Evolutionary conservation across 2,888 invertebrate species (phyloP).

Genomic region (Drosophila maculinotata): DNA sequence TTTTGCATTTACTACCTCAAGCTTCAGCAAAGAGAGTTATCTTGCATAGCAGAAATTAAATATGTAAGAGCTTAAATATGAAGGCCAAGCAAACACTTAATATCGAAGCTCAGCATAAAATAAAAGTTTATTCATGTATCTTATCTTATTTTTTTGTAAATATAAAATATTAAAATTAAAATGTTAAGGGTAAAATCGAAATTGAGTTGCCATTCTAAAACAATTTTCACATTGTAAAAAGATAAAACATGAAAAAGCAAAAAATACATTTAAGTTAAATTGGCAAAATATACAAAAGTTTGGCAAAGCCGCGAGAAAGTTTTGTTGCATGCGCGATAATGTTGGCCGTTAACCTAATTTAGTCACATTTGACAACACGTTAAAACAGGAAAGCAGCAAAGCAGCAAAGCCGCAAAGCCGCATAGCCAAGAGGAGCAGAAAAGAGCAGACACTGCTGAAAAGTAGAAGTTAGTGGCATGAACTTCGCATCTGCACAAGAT

Average conservation of each 20-base stretch:
- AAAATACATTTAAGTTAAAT: conserved; percentile 9
- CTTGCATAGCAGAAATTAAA: background rate
- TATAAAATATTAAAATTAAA: background rate
- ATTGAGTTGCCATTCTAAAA: background rate
- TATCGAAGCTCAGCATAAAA: too few species aligned
- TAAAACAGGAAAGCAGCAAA: conserved; percentile 54
- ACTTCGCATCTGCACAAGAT: conserved; percentile 54
- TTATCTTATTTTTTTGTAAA: too few species aligned
- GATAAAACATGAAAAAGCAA: too few species aligned
- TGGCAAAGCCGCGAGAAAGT: conserved; percentile 44
- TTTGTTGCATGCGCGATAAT: conserved; percentile 69
- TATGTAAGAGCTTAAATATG: too few species aligned
- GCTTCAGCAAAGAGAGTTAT: conserved; percentile 4
- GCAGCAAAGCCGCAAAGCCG: conserved; percentile 18
- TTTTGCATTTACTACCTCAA: conserved; percentile 1
- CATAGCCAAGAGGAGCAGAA: conserved; percentile 4
- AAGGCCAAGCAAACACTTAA: too few species aligned
- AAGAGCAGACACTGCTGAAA: conserved; percentile 30
- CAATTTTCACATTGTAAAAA: conserved; percentile 3
- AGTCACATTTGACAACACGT: conserved; percentile 82
- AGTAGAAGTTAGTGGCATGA: conserved; percentile 45
- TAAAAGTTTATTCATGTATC: too few species aligned
- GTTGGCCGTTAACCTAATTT: conserved; percentile 80
- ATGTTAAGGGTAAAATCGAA: background rate
- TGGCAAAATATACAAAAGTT: conserved; percentile 24